Percentiles rank a stretch among this genome's conserved stretches.
Evolutionary conservation across 1,140 invertebrate genomes (phyloP).

Genomic region (Drosophila nikananu): DNA sequence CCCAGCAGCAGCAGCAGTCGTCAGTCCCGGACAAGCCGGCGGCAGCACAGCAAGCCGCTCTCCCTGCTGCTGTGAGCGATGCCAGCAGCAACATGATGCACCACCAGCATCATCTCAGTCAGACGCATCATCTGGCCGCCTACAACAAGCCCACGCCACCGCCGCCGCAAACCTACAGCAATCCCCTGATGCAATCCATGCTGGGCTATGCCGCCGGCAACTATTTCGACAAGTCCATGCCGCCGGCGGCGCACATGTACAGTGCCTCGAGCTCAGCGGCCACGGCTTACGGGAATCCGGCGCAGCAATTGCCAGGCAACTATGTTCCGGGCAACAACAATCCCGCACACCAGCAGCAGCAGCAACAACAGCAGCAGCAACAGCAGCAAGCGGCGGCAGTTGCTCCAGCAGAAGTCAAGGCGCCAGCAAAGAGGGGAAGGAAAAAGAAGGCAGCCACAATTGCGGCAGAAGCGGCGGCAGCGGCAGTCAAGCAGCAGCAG

Average conservation of each 20-base stretch:
- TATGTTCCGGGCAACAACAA: slow-evolving; percentile 64
- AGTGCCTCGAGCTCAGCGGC: slow-evolving; percentile 60
- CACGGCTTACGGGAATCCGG: slow-evolving; percentile 68
- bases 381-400: slow-evolving; percentile 26
- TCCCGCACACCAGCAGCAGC: slow-evolving; percentile 42
- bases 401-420: slow-evolving; percentile 64
- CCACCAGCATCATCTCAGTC: slow-evolving; percentile 77
- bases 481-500: slow-evolving; percentile 42
- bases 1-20: slow-evolving; percentile 57
- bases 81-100: slow-evolving; percentile 63
- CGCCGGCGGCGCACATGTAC: slow-evolving; percentile 82
- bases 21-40: slow-evolving; percentile 47
- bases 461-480: slow-evolving; percentile 65
- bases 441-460: slow-evolving; percentile 79
- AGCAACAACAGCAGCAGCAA: slow-evolving; percentile 43
- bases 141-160: slow-evolving; percentile 79
- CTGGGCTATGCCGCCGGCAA: slow-evolving; percentile 65
- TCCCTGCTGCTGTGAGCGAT: slow-evolving; percentile 24
- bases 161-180: slow-evolving; percentile 80
- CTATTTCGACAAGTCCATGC: slow-evolving; percentile 83
- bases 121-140: slow-evolving; percentile 75
- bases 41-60: slow-evolving; percentile 35
- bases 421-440: slow-evolving; percentile 76
- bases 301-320: slow-evolving; percentile 78
- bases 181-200: slow-evolving; percentile 76